Conservation (phyloP, 2,797 vertebrate genomes). For the Thunnus albacares region DNA sequence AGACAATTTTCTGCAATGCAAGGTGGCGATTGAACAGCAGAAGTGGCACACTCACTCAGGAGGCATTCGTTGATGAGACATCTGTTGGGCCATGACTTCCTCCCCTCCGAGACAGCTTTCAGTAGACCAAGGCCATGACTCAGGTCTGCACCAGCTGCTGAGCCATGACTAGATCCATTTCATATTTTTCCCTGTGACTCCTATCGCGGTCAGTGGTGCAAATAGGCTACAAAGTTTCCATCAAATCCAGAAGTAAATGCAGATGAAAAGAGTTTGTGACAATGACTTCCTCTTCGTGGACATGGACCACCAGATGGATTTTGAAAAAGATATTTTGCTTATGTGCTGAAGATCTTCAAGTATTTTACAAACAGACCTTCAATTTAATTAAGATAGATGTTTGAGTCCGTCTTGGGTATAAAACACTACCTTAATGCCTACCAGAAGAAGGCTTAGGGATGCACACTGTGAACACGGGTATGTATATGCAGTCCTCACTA, state of each 20-base stretch:
- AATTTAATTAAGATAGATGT: slow-evolving; percentile 21
- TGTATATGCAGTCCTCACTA: slow-evolving; percentile 35
- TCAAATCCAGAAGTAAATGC: slow-evolving; percentile 23
- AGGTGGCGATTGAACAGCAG: slow-evolving; percentile 51
- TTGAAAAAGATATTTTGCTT: background rate
- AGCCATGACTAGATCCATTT: slow-evolving; percentile 58
- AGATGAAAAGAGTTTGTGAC: slow-evolving; percentile 13
- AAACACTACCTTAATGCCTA: slow-evolving; percentile 30
- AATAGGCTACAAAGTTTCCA: slow-evolving; percentile 26
- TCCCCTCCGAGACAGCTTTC: slow-evolving; percentile 57
- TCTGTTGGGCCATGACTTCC: slow-evolving; percentile 61
- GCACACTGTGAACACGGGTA: slow-evolving; percentile 27
- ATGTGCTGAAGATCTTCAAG: background rate
- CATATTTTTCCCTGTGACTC: slow-evolving; percentile 52
- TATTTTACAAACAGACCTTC: slow-evolving; percentile 6
- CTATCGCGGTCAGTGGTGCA: slow-evolving; percentile 16
- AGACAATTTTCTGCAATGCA: slow-evolving; percentile 34
- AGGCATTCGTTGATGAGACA: slow-evolving; percentile 67
- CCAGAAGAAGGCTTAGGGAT: slow-evolving; percentile 12
- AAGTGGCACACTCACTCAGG: slow-evolving; percentile 54
- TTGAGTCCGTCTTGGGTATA: background rate
- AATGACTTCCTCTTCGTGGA: background rate
- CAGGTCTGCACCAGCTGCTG: slow-evolving; percentile 73
- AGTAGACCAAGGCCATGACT: slow-evolving; percentile 70
- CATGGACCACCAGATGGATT: slow-evolving; percentile 17